A percentile compares a stretch with the other conserved stretches of the same genome.
Conservation (phyloP, 2,113 vertebrate genomes). For the Delphinus delphis region DNA sequence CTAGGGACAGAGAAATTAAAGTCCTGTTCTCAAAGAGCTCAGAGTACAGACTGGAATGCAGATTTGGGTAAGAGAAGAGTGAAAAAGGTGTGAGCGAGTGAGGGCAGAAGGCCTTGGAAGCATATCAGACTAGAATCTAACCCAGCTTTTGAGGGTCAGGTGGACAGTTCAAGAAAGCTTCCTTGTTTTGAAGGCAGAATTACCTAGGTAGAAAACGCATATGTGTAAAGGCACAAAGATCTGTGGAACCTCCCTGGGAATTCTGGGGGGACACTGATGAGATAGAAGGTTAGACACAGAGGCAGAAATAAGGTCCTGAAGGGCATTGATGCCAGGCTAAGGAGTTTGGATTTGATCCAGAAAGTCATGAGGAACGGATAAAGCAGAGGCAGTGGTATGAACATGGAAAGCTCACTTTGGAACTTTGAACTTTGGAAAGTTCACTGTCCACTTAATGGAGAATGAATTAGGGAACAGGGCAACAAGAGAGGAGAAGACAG, state of each 20-base stretch:
- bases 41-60: neutral
- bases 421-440: neutral
- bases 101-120: neutral
- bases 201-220: neutral
- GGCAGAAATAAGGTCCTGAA: neutral
- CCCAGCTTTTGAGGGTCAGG: neutral
- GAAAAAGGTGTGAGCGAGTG: accelerated
- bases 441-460: neutral
- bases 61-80: neutral
- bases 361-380: neutral
- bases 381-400: neutral
- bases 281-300: neutral
- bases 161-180: neutral
- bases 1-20: neutral
- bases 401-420: neutral
- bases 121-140: neutral
- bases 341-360: neutral
- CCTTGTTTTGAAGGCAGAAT: neutral
- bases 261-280: neutral
- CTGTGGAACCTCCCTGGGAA: neutral
- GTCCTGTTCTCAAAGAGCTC: neutral
- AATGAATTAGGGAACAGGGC: neutral
- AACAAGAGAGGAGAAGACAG: neutral
- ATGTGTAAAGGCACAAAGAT: neutral
- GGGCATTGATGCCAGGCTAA: neutral